Evolutionary conservation across 1,140 invertebrate genomes (phyloP).

Genomic region (Achroia grisella): DNA sequence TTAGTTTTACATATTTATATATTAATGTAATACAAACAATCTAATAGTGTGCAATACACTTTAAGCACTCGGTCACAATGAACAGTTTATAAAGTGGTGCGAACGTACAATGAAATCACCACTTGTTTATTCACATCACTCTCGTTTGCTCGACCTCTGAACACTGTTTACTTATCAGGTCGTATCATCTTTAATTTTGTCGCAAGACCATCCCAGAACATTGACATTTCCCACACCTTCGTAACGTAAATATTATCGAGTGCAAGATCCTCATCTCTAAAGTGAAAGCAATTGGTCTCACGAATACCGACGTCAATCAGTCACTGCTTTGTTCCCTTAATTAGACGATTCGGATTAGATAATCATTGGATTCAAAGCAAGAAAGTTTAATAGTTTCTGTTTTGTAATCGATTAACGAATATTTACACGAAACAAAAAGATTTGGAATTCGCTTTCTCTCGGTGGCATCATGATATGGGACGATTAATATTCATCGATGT

Average conservation of each 20-base stretch:
- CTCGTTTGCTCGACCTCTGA: background rate
- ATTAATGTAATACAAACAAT: too few species aligned
- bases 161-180: too few species aligned
- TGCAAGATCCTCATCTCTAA: slow-evolving; percentile 1
- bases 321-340: slow-evolving; percentile 12
- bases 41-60: too few species aligned
- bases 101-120: slow-evolving; percentile 6
- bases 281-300: slow-evolving; percentile 11
- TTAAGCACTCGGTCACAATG: too few species aligned
- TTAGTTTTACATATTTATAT: too few species aligned
- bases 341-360: slow-evolving; percentile 14
- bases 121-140: background rate
- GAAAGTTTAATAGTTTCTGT: slow-evolving; percentile 3
- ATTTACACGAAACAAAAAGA: slow-evolving; percentile 7
- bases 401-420: slow-evolving; percentile 6
- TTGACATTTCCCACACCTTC: slow-evolving; percentile 13
- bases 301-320: background rate
- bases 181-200: too few species aligned
- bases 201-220: background rate
- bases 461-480: background rate
- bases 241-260: slow-evolving; percentile 7
- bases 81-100: background rate
- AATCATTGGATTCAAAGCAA: slow-evolving; percentile 10
- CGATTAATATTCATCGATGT: too few species aligned
- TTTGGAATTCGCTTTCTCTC: slow-evolving; percentile 6